Percentiles rank a stretch among this genome's conserved stretches.
These are phyloP conservation scores for Pherbina coryleti DNA, from an alignment of 2,888 invertebrate species.

Conservation along the genomic window DNA sequence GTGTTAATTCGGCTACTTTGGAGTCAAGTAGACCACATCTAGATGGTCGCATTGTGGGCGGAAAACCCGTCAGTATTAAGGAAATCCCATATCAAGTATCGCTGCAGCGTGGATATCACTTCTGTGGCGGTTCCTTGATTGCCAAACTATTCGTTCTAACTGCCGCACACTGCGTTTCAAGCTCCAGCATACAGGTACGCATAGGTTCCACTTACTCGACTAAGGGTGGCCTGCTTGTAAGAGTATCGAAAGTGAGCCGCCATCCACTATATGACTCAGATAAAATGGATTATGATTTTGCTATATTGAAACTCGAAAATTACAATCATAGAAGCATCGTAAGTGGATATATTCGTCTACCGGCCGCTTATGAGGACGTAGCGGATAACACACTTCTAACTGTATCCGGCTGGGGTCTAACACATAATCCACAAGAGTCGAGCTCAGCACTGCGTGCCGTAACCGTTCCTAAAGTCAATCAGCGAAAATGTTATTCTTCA, in stretches of 20 bases:
- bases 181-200: conserved; percentile 56
- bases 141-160: conserved; percentile 65
- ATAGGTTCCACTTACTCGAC: conserved; percentile 65
- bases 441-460: conserved; percentile 54
- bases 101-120: conserved; percentile 64
- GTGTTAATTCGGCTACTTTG: not conserved
- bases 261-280: conserved; percentile 64
- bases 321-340: conserved; percentile 50
- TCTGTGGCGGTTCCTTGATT: conserved; percentile 70
- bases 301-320: conserved; percentile 61
- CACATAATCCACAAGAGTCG: conserved; percentile 54
- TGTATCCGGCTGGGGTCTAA: conserved; percentile 67
- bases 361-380: conserved; percentile 53
- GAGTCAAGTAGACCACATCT: not conserved
- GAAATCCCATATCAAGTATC: conserved; percentile 39
- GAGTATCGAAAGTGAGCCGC: conserved; percentile 57
- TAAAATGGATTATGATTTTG: conserved; percentile 69
- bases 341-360: conserved; percentile 54
- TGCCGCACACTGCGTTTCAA: conserved; percentile 69
- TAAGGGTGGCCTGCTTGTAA: conserved; percentile 63
- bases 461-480: conserved; percentile 58
- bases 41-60: conserved; percentile 39
- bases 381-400: conserved; percentile 54
- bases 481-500: conserved; percentile 52
- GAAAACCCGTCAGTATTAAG: conserved; percentile 21